Conservation (phyloP, 2,113 vertebrate species). For the Takifugu bimaculatus region DNA sequence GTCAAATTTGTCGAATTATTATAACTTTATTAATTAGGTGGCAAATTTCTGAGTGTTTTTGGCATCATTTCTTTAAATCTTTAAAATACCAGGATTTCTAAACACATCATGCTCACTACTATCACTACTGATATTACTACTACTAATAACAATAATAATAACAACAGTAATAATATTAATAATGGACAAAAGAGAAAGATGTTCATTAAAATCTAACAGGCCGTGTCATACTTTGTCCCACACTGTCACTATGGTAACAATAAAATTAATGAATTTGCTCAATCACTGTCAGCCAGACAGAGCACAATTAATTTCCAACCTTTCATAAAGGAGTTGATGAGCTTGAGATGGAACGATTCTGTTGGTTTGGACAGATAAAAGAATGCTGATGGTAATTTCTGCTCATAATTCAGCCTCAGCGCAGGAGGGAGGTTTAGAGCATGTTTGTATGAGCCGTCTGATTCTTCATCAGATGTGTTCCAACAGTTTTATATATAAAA, state of each 20-base stretch:
- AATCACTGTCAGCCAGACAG: constrained; percentile 48
- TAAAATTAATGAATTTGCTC: constrained; percentile 45
- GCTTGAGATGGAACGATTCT: constrained; percentile 49
- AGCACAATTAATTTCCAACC: constrained; percentile 58
- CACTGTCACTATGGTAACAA: constrained; percentile 50
- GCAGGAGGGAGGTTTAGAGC: neutral
- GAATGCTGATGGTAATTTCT: constrained; percentile 39
- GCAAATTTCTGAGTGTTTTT: no score
- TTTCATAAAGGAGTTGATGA: constrained; percentile 55
- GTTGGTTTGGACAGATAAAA: constrained; percentile 43
- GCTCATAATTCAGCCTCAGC: constrained; percentile 28
- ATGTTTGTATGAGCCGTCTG: no score
- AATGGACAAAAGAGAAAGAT: constrained; percentile 26
- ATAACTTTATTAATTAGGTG: no score
- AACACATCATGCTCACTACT: no score
- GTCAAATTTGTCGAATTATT: no score
- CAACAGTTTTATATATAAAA: no score
- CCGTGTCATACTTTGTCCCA: constrained; percentile 23
- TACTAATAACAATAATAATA: neutral
- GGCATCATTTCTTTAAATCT: no score
- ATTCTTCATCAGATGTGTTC: no score
- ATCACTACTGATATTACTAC: no score
- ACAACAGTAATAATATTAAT: constrained; percentile 13
- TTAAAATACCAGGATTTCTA: no score
- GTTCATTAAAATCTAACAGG: constrained; percentile 37